Conservation (phyloP, 2,113 vertebrate genomes). For the Nicator chloris region DNA sequence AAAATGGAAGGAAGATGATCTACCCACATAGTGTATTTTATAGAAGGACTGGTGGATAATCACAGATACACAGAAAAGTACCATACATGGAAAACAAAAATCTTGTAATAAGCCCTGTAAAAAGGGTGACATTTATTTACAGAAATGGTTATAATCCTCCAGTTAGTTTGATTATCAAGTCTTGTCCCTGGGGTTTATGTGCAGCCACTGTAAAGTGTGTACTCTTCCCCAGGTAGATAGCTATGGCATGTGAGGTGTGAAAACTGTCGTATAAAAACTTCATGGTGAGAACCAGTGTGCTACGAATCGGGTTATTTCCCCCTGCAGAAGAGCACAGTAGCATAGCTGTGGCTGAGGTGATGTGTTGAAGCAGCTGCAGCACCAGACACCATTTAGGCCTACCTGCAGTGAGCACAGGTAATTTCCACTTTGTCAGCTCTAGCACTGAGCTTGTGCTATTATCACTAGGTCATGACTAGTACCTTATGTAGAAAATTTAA, state of each 20-base stretch:
- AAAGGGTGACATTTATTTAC: background rate
- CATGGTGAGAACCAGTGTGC: background rate
- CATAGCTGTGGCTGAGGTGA: background rate
- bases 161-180: background rate
- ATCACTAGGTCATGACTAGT: background rate
- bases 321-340: background rate
- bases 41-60: background rate
- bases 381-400: background rate
- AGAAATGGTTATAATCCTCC: accelerated
- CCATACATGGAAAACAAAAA: background rate
- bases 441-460: background rate
- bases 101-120: background rate
- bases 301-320: background rate
- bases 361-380: background rate
- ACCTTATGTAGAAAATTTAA: background rate
- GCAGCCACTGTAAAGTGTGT: background rate
- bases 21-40: background rate
- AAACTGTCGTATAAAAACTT: background rate
- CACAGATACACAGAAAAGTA: background rate
- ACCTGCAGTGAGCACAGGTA: background rate
- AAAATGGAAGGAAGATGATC: background rate
- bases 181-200: background rate
- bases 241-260: background rate
- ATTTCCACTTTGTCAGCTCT: background rate
- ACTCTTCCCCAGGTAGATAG: background rate